Evolutionary conservation across 2,888 invertebrate genomes (phyloP).

Genomic region (Andrena bicolor): DNA sequence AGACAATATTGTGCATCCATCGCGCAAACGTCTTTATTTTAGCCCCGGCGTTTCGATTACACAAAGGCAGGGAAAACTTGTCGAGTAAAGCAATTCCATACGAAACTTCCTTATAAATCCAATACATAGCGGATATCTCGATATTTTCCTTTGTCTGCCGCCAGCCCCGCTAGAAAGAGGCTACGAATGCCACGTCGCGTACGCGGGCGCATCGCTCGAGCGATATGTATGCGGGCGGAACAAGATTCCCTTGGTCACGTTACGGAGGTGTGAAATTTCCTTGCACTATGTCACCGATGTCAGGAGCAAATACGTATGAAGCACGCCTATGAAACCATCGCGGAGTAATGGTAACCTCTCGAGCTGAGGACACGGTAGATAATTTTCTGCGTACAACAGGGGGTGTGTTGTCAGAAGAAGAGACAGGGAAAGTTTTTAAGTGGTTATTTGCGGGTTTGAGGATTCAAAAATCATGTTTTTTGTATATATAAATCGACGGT

Average conservation of each 20-base stretch:
- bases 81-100: constrained; percentile 24
- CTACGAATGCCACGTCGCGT: constrained; percentile 24
- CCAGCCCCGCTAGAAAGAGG: not conserved
- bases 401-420: not conserved
- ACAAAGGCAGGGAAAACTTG: constrained; percentile 23
- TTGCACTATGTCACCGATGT: constrained; percentile 62
- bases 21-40: constrained; percentile 9
- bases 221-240: constrained; percentile 34
- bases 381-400: constrained; percentile 36
- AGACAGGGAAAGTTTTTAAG: not conserved
- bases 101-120: constrained; percentile 17
- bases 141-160: constrained; percentile 35
- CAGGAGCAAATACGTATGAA: constrained; percentile 61
- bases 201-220: not conserved
- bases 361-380: constrained; percentile 44
- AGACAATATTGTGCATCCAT: constrained; percentile 7
- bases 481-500: no score
- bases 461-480: no score
- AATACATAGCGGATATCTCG: constrained; percentile 2
- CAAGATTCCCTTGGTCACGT: constrained; percentile 54
- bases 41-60: constrained; percentile 26
- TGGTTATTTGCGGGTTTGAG: not conserved
- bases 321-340: constrained; percentile 63
- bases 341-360: constrained; percentile 59
- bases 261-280: constrained; percentile 61